Evolutionary conservation across 2,797 vertebrate species (phyloP), one percentile per base, ranked within the genome.

Genomic region (Vespertilio murinus): DNA sequence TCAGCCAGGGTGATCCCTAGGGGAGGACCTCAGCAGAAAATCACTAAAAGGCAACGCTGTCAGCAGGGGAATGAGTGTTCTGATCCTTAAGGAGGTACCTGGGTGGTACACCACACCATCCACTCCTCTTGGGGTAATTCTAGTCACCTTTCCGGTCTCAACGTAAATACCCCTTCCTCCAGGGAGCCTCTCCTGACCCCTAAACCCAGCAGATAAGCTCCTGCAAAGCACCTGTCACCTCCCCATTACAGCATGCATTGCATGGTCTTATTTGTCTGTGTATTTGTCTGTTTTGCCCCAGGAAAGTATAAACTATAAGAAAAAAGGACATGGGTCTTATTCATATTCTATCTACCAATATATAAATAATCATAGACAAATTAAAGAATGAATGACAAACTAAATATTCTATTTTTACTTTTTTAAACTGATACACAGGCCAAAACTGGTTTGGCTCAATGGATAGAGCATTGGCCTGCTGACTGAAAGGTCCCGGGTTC

Each of bases 371-470:
- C 47, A 71, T 56, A 23, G 89, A 70, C 16, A 90, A 80, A 65
- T 77, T 69, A 73, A 94, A 91, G 52, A 90, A 93, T 84, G 47
- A 88, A 12, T 52, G 14, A 69, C 71, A 79, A 88, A 88, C 64
- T 71, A 69, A 94, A 67, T 3, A 82, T 67, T 67, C 35, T 6
- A 38, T 86, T 89, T 89, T 75, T 18, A 74, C 81, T 93, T 71
- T 23, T 92, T 79, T 13, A 0, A 30, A 42, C 42, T 73, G 83
- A 54, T 82, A 47, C 14, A 30, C n/a, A 87, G 69, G 45, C n/a
- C 56, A 92, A 84, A 92, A 81, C n/a, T n/a, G n/a, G n/a, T n/a
- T n/a, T n/a, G n/a, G n/a, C n/a, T n/a, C n/a, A n/a, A n/a, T n/a
- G n/a, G n/a, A n/a, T n/a, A n/a, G n/a, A n/a, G n/a, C n/a, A n/a